Evolutionary conservation across 2,888 invertebrate species (phyloP).

Genomic region (Mythimna vitellina): DNA sequence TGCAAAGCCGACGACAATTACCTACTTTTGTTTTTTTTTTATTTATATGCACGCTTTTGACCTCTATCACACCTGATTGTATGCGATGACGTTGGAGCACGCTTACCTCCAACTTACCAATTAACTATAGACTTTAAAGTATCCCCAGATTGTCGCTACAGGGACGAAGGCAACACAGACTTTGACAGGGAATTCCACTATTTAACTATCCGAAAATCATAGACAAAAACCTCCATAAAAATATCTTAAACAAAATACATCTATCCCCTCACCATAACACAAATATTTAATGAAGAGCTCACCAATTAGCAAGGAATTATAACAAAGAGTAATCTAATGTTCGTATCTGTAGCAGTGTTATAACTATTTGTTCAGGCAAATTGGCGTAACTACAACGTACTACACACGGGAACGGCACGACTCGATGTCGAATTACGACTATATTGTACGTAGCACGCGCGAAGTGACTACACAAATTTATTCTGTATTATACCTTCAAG

Average conservation of each 20-base stretch:
- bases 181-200: too few species aligned
- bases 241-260: background rate
- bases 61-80: too few species aligned
- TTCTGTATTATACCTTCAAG: constrained; percentile 2
- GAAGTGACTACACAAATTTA: constrained; percentile 40
- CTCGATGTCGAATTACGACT: constrained; percentile 43
- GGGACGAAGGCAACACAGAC: too few species aligned
- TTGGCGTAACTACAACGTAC: constrained; percentile 65
- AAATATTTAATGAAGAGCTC: constrained; percentile 21
- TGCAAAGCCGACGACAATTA: background rate
- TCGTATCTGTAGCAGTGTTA: constrained; percentile 48
- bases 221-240: background rate
- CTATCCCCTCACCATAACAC: constrained; percentile 1
- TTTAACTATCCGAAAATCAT: background rate
- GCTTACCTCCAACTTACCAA: too few species aligned
- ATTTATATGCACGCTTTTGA: too few species aligned
- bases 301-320: constrained; percentile 56
- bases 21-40: too few species aligned
- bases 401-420: constrained; percentile 40
- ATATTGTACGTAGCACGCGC: constrained; percentile 49
- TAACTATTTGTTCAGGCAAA: constrained; percentile 73
- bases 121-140: too few species aligned
- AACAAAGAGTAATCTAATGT: constrained; percentile 51
- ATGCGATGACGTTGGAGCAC: too few species aligned
- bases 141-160: too few species aligned